Evolutionary conservation across 2,113 vertebrate genomes (phyloP), one percentile per base, ranked within the genome.

Genomic region (Orcinus orca): DNA sequence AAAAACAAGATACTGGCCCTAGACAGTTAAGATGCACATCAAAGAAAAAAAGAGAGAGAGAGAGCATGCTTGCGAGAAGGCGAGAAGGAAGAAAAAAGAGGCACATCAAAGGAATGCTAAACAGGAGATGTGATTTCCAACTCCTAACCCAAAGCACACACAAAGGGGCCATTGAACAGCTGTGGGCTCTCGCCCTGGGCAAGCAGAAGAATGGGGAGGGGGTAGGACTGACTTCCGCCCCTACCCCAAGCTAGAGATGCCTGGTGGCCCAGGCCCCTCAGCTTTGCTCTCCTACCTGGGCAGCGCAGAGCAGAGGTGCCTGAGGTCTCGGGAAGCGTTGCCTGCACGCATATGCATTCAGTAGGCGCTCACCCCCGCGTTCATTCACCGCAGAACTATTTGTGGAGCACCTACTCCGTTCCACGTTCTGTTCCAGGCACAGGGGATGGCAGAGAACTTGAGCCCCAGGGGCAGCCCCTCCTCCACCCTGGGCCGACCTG

Each of bases 381-480:
- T 25, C 2, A 3, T 36, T 55, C 65, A 25, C 21, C 0, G 0
- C 2, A 9, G 9, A 41, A 50, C 18, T 13, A 50, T 36, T 36
- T 44, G 67, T 2, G 2, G 53, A 47, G 65, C 10, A 4, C 15
- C 10, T 58, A 15, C 65, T 71, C 53, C 3, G 8, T 47, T 82
- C 90, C 65, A 62, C 5, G 38, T 20, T 11, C 86, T 80, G n/a
- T 67, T 90, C 74, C 74, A 55, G 74, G 88, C 74, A 84, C 36
- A 73, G 55, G 68, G 26, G 11, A 33, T 29, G 20, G 36, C 12
- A 14, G 36, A 31, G 11, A 60, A 41, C 68, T 55, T 14, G 12
- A 21, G 33, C 41, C 77, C 23, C 6, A 17, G 10, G 44, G 47
- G 25, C 5, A 2, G 62, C n/a, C 33, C n/a, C 88, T 68, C n/a